Evolutionary conservation across 2,113 vertebrate genomes (phyloP).

Genomic region (Alaudala cheleensis): DNA sequence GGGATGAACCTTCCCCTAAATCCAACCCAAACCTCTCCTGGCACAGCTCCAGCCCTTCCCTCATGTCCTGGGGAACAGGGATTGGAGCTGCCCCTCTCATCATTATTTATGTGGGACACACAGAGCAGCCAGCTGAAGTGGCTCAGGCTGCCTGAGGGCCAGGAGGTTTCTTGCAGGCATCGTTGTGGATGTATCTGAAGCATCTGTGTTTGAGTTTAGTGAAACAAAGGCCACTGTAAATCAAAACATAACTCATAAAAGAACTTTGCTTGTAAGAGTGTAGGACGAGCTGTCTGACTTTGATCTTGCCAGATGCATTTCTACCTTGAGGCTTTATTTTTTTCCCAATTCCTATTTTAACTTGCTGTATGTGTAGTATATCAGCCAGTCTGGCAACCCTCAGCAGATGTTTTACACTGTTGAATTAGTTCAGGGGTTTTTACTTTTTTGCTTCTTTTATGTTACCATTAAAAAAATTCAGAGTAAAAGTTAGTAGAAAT

Average conservation of each 20-base stretch:
- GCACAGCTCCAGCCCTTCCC: neutral
- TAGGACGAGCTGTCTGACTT: neutral
- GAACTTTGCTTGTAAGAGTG: neutral
- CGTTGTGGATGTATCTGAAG: neutral
- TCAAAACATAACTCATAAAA: neutral
- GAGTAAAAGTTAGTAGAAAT: neutral
- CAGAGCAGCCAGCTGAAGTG: neutral
- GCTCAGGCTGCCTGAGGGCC: neutral
- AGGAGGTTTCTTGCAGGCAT: neutral
- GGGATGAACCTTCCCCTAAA: neutral
- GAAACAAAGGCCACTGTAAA: neutral
- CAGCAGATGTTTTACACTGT: neutral
- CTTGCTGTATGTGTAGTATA: neutral
- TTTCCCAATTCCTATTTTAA: neutral
- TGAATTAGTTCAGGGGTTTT: neutral
- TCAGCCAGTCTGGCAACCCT: neutral
- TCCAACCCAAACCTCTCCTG: neutral
- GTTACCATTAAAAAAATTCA: neutral
- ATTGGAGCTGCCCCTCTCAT: neutral
- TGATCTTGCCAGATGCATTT: conserved; percentile 10
- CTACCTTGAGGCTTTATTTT: neutral
- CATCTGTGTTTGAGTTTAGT: neutral
- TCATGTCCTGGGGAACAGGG: neutral
- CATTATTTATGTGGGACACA: neutral
- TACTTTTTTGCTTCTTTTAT: neutral